Evolutionary conservation across 2,888 invertebrate species (phyloP), one percentile per base, ranked within the genome.

Genomic region (Scaptomyza cyrtandrae): DNA sequence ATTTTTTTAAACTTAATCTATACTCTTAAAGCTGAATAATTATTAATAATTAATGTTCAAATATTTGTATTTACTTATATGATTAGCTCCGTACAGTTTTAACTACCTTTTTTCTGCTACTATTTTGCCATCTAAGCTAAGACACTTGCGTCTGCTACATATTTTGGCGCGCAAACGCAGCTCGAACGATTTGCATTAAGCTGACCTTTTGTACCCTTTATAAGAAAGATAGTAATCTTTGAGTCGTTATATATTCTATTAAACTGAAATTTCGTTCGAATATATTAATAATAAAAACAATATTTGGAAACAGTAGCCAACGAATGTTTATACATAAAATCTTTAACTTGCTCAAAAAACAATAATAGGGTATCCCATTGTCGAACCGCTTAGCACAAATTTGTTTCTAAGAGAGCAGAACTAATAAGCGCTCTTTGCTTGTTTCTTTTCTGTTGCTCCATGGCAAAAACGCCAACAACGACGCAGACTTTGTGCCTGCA

Each of bases 401-500:
- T 44, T 43, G 27, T 44, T 33, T 29, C 55, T 45, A 62, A 77
- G 80, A 76, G 80, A 68, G 53, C 44, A 27, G 16, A 54, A 58
- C 56, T 46, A 53, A 31, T 48, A 29, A 29, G 55, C 67, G 54
- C 81, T 73, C 76, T 75, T 59, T 64, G 24, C 43, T 29, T 54
- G 41, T 55, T 50, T 58, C 46, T 49, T 39, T 56, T 54, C 35
- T 48, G 37, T 14, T 58, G 64, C 43, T 61, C 43, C 49, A 41
- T 41, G 41, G 16, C 16, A 41, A 16, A 41, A 33, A 41, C 41
- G 33, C 31, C 44, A 72, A 59, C 37, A 54, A 55, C 60, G 49
- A 62, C 57, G 13, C 54, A 60, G 61, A 61, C 59, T 49, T 43
- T 60, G 35, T 55, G 67, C 46, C 49, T 82, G 85, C 83, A 89